These are phyloP conservation scores for Enteromius anoplus DNA, from an alignment of 2,797 vertebrate genomes.

Conservation along the genomic window DNA sequence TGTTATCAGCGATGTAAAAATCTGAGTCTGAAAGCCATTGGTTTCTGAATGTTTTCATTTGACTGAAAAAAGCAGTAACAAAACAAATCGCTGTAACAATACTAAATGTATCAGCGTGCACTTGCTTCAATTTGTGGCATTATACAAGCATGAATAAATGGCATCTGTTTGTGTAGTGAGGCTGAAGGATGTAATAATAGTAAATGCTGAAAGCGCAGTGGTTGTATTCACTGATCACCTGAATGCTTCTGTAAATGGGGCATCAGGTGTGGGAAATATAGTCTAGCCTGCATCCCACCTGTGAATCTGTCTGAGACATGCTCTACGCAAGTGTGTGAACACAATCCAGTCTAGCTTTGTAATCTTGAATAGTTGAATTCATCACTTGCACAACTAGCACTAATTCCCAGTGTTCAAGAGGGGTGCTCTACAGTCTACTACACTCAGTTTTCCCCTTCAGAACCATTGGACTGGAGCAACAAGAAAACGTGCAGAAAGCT, in stretches of 20 bases:
- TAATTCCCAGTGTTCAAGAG: not conserved
- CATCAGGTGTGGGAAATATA: constrained; percentile 6
- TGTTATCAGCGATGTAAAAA: not conserved
- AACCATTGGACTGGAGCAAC: not conserved
- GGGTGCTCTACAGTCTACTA: not conserved
- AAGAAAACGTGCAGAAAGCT: not conserved
- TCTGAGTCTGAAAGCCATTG: not conserved
- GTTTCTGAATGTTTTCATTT: not conserved
- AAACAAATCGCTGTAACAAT: not conserved
- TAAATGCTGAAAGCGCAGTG: constrained; percentile 8
- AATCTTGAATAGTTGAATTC: not conserved
- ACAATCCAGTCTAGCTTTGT: not conserved
- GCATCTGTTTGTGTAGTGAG: not conserved
- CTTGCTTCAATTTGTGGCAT: not conserved
- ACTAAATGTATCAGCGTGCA: too few species aligned
- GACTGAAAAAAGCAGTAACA: not conserved
- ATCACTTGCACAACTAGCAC: not conserved
- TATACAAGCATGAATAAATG: not conserved
- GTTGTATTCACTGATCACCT: constrained; percentile 14
- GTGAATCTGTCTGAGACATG: not conserved
- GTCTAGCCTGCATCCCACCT: constrained; percentile 8
- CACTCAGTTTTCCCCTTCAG: not conserved
- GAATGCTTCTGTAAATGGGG: not conserved
- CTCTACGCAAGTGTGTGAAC: not conserved
- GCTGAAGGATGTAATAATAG: constrained; percentile 21